Conservation (phyloP, 2,888 invertebrate species). For the Desoria tigrina region DNA sequence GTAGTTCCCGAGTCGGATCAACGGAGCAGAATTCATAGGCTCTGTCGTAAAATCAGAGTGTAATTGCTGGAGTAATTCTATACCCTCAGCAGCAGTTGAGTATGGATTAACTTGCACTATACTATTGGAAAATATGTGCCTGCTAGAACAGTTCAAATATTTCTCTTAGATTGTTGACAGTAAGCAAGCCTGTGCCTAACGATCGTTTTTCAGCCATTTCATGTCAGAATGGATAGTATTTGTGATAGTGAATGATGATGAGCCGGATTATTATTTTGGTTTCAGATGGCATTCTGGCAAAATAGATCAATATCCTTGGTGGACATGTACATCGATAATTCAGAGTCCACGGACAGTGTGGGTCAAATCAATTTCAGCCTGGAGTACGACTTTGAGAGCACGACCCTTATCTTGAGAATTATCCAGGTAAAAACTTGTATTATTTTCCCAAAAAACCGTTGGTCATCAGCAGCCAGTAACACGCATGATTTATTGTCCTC, state of each 20-base stretch:
- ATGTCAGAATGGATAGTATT: slow-evolving; percentile 2
- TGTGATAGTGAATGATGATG: slow-evolving; percentile 4
- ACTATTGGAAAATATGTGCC: no score
- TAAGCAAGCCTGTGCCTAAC: slow-evolving; percentile 18
- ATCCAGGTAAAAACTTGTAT: slow-evolving; percentile 77
- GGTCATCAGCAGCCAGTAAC: not conserved
- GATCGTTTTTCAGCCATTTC: slow-evolving; percentile 13
- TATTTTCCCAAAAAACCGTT: not conserved
- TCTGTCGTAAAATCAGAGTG: no score
- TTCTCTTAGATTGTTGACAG: no score
- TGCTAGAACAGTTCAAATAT: no score
- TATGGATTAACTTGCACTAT: no score
- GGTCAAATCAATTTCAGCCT: slow-evolving; percentile 91
- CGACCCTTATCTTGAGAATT: slow-evolving; percentile 84
- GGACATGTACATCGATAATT: slow-evolving; percentile 93
- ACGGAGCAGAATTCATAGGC: no score
- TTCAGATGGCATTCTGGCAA: slow-evolving; percentile 74
- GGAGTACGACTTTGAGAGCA: slow-evolving; percentile 91
- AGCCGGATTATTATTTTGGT: slow-evolving; percentile 39
- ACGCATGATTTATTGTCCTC: slow-evolving; percentile 8
- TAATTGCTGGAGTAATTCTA: no score
- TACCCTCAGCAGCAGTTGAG: no score
- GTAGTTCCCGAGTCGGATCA: no score
- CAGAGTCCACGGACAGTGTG: slow-evolving; percentile 85
- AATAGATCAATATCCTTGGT: slow-evolving; percentile 87